These are phyloP conservation scores for Pao palembangensis DNA, from an alignment of 2,113 vertebrate species.

Conservation along the genomic window DNA sequence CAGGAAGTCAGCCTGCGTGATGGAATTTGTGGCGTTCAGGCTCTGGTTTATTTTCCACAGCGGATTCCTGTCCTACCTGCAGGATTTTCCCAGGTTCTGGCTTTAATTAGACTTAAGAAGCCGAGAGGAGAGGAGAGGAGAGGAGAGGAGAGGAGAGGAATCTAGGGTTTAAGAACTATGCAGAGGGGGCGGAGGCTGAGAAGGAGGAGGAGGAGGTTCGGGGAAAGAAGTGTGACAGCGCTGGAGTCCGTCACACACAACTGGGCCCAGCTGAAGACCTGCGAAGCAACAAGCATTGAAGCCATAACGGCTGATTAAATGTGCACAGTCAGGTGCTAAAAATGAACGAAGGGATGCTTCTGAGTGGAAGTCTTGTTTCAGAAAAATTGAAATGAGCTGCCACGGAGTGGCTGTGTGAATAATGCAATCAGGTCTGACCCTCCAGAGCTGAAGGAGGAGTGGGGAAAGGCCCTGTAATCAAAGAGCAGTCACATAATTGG, in stretches of 20 bases:
- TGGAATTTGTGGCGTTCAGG: conserved; percentile 71
- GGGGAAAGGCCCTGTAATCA: conserved; percentile 69
- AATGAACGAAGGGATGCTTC: conserved; percentile 8
- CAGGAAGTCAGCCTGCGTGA: conserved; percentile 68
- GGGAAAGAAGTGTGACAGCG: conserved; percentile 39
- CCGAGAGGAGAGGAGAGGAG: conserved; percentile 1
- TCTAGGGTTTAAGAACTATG: conserved; percentile 1
- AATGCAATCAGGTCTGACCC: conserved; percentile 61
- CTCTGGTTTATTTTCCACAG: conserved; percentile 76
- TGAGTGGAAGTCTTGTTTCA: not conserved
- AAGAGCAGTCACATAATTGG: conserved; percentile 77
- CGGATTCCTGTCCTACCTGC: conserved; percentile 73
- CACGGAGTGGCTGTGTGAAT: conserved; percentile 39
- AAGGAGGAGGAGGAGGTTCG: not conserved
- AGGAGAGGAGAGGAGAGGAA: not conserved
- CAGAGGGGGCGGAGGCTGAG: conserved; percentile 10
- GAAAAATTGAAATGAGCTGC: conserved; percentile 6
- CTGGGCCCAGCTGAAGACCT: conserved; percentile 65
- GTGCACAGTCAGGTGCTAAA: conserved; percentile 3
- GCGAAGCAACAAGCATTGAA: conserved; percentile 21
- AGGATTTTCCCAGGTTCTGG: conserved; percentile 75
- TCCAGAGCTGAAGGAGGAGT: conserved; percentile 61
- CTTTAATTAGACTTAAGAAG: conserved; percentile 70
- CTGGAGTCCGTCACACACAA: conserved; percentile 76
- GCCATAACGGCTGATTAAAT: conserved; percentile 21